Evolutionary conservation across 2,797 vertebrate genomes (phyloP).

Genomic region (Sorex maritimensis): DNA sequence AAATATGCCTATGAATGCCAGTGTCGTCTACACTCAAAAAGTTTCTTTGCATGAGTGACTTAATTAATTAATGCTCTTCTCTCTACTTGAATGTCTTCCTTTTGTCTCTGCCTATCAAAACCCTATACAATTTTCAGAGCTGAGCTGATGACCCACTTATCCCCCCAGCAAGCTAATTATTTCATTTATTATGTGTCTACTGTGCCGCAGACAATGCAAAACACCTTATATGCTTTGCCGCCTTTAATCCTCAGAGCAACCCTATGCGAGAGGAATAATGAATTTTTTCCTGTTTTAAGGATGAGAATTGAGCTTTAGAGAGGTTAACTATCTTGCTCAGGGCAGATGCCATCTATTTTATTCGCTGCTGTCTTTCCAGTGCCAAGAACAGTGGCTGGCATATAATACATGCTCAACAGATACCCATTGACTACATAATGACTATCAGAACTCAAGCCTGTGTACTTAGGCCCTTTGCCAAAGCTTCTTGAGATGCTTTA

Average conservation of each 20-base stretch:
- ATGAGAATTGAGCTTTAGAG: constrained; percentile 52
- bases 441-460: neutral
- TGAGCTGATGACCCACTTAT: constrained; percentile 78
- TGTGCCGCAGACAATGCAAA: constrained; percentile 64
- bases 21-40: constrained; percentile 69
- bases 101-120: constrained; percentile 79
- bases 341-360: neutral
- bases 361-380: neutral
- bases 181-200: constrained; percentile 77
- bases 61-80: constrained; percentile 78
- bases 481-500: constrained; percentile 30
- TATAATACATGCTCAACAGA: constrained; percentile 29
- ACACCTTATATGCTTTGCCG: constrained; percentile 62
- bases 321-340: constrained; percentile 44
- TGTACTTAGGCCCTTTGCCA: neutral
- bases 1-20: constrained; percentile 72
- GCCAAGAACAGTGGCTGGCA: neutral
- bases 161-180: constrained; percentile 74
- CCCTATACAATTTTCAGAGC: constrained; percentile 73
- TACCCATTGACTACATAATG: constrained; percentile 24
- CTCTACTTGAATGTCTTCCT: constrained; percentile 75
- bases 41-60: constrained; percentile 80
- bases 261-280: constrained; percentile 48
- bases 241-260: constrained; percentile 47
- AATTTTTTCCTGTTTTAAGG: constrained; percentile 40